Evolutionary conservation across 2,888 invertebrate species (phyloP), one percentile per base, ranked within the genome.

Genomic region (Catocala fraxini): DNA sequence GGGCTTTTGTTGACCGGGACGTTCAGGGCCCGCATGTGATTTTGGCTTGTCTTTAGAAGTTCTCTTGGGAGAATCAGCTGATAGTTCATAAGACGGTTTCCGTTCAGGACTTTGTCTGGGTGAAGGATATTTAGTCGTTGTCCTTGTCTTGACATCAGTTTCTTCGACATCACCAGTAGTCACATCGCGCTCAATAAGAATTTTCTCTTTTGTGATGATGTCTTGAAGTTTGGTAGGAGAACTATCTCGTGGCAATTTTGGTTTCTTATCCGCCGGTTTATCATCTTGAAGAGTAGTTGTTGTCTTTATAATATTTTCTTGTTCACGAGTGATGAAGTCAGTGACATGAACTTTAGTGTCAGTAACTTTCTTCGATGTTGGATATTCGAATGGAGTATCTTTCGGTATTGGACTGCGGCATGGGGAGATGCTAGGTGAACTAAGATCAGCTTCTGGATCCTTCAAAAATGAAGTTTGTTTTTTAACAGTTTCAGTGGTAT

Each of bases 391-490:
- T 11, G 71, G 68, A 47, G 76, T 70, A 67, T 89, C 89, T 60
- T 73, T 82, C 4, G 78, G 77, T 55, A 65, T 76, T 9, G 90
- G 89, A 77, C 89, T 93, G 11, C 62, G 74, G 65, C 87, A 86
- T 41, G 91, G 90, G 0, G 92, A 90, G 4, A 85, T 78, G 68
- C 84, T 87, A 0, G 89, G 84, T 41, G 89, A 89, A 55, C 79
- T 86, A 4, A 70, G 65, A 46, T 77, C 78, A n/a, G 83, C 77
- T 53, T 79, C 73, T 4, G 76, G 60, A 57, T 83, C 83, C 39
- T 79, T 69, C 3, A 66, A 71, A 59, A 65, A 58, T 77, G 46
- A 58, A 13, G 65, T 56, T 47, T 71, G 61, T 51, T 64, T 68
- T 41, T 48, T 53, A 39, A 70, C 66, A 59, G 70, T 79, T 58